These are phyloP conservation scores for Catocala nupta DNA, from an alignment of 2,888 invertebrate genomes.

Conservation along the genomic window DNA sequence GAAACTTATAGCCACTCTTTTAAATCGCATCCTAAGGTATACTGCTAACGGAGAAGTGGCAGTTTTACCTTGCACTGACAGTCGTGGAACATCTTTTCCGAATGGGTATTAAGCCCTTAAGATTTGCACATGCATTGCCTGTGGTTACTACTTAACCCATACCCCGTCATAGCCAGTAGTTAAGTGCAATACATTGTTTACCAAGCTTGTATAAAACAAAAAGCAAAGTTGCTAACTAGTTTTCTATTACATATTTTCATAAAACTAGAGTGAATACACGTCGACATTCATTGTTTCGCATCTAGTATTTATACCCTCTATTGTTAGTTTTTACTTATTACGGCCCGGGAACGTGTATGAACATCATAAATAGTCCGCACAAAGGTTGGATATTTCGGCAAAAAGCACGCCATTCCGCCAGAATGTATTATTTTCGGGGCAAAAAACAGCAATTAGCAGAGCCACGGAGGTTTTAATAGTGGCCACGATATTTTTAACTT, in stretches of 20 bases:
- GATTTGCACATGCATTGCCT: no score
- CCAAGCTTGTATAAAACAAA: neutral
- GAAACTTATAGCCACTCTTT: no score
- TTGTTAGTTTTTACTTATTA: slow-evolving; percentile 63
- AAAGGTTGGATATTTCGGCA: slow-evolving; percentile 58
- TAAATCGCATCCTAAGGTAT: no score
- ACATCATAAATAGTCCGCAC: slow-evolving; percentile 66
- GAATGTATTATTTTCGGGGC: slow-evolving; percentile 60
- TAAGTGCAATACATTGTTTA: no score
- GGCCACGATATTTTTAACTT: slow-evolving; percentile 42
- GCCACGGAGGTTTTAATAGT: slow-evolving; percentile 50
- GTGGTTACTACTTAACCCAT: no score
- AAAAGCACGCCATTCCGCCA: slow-evolving; percentile 59
- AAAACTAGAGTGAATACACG: slow-evolving; percentile 13
- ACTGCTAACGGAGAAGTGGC: no score
- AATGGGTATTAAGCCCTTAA: no score
- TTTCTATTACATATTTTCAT: slow-evolving; percentile 14
- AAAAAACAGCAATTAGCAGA: slow-evolving; percentile 67
- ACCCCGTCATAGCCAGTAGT: no score
- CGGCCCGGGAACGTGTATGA: slow-evolving; percentile 51
- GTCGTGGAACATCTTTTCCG: no score
- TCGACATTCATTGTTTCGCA: slow-evolving; percentile 23
- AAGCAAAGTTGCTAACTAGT: neutral
- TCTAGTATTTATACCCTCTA: slow-evolving; percentile 28
- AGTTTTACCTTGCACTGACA: no score